Percentiles rank a stretch among this genome's conserved stretches.
These are phyloP conservation scores for Tanytarsus gracilentus DNA, from an alignment of 2,888 invertebrate genomes.

Conservation along the genomic window DNA sequence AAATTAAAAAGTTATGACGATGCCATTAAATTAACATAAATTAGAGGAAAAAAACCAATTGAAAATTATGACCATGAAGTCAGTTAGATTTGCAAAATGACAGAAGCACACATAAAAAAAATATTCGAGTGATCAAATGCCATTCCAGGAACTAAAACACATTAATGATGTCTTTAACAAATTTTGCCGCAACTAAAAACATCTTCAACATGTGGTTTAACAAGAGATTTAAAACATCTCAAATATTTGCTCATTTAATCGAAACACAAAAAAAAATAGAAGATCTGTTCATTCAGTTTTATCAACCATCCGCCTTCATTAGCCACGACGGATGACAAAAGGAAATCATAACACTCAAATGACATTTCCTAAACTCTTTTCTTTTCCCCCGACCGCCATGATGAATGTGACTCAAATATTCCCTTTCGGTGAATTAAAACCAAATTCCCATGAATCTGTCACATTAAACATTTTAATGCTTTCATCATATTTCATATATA, in stretches of 20 bases:
- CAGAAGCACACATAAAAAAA: neutral
- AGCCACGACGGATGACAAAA: neutral
- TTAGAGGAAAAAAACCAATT: too few species aligned
- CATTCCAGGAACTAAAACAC: neutral
- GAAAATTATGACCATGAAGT: too few species aligned
- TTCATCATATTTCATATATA: constrained; percentile 14
- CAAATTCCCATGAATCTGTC: constrained; percentile 28
- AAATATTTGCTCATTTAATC: neutral
- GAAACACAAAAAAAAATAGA: too few species aligned
- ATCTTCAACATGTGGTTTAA: neutral
- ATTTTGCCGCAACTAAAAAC: constrained; percentile 2
- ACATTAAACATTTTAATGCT: constrained; percentile 8
- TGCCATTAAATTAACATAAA: too few species aligned
- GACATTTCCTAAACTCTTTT: neutral
- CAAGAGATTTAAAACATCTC: neutral
- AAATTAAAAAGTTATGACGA: too few species aligned
- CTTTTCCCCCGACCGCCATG: neutral
- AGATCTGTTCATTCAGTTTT: neutral
- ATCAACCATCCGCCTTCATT: neutral
- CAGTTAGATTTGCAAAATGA: too few species aligned
- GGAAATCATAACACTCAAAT: neutral
- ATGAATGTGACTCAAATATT: neutral
- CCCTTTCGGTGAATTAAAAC: constrained; percentile 21
- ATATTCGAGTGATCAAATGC: neutral
- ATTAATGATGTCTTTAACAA: neutral